A percentile compares a stretch with the other conserved stretches of the same genome.
Evolutionary conservation across 2,797 vertebrate genomes (phyloP).

Genomic region (Eremophila alpestris): DNA sequence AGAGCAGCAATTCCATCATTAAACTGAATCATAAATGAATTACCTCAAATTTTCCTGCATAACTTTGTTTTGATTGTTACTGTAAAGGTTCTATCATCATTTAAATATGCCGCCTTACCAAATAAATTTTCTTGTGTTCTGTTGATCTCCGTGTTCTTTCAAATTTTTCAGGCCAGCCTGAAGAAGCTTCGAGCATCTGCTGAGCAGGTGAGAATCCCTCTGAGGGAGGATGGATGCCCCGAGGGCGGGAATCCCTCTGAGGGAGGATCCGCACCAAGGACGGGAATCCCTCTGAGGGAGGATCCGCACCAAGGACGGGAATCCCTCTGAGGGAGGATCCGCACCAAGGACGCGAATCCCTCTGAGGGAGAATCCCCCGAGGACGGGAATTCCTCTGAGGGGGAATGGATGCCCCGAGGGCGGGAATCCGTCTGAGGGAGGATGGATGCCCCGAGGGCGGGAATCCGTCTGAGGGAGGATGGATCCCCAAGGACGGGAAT

Average conservation of each 20-base stretch:
- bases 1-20: constrained; percentile 15
- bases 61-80: background rate
- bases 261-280: too few relatives aligned
- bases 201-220: background rate
- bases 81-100: background rate
- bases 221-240: background rate
- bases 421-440: too few relatives aligned
- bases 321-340: too few relatives aligned
- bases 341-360: too few relatives aligned
- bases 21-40: constrained; percentile 34
- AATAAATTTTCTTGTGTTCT: background rate
- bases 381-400: too few relatives aligned
- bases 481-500: too few relatives aligned
- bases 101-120: background rate
- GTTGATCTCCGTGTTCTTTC: background rate
- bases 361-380: too few relatives aligned
- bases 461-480: too few relatives aligned
- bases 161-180: background rate
- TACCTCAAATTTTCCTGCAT: background rate
- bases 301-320: too few relatives aligned
- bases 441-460: too few relatives aligned
- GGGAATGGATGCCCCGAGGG: too few relatives aligned
- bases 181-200: background rate
- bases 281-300: too few relatives aligned
- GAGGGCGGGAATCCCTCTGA: background rate